Evolutionary conservation across 1,140 invertebrate species (phyloP).

Genomic region (Bombus haemorrhoidalis): DNA sequence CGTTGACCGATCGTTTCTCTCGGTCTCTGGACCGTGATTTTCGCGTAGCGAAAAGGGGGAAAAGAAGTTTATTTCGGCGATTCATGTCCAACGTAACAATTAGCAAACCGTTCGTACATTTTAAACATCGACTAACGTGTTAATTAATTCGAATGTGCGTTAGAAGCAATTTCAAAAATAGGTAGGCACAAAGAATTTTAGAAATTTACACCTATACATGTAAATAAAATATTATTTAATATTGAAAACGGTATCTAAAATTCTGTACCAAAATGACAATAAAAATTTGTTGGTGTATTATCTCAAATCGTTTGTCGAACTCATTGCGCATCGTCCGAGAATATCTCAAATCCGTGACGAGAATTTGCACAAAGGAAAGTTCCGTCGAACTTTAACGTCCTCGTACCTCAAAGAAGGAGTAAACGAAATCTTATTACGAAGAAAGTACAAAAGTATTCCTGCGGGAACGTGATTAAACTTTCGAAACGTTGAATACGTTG

Average conservation of each 20-base stretch:
- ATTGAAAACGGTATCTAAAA: too few species aligned
- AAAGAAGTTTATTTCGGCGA: slow-evolving; percentile 26
- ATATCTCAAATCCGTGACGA: not conserved
- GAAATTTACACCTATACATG: too few species aligned
- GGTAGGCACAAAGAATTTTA: too few species aligned
- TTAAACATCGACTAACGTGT: too few species aligned
- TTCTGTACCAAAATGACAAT: too few species aligned
- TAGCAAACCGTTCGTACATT: too few species aligned
- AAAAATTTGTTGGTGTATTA: not conserved
- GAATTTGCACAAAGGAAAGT: not conserved
- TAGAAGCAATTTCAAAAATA: too few species aligned
- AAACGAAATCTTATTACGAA: not conserved
- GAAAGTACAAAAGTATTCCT: not conserved
- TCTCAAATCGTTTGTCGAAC: not conserved
- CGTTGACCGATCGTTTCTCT: slow-evolving; percentile 32
- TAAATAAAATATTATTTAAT: too few species aligned
- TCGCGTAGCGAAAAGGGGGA: not conserved
- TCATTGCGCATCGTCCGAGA: not conserved
- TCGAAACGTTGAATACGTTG: slow-evolving; percentile 1
- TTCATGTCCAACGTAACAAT: too few species aligned
- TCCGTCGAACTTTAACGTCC: not conserved
- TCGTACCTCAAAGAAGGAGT: not conserved
- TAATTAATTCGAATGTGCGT: too few species aligned
- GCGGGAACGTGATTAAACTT: slow-evolving; percentile 25
- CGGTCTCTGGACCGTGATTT: not conserved